A percentile compares a stretch with the other conserved stretches of the same genome.
Conservation (phyloP, 2,797 vertebrate genomes). For the Lagocephalus sceleratus region DNA sequence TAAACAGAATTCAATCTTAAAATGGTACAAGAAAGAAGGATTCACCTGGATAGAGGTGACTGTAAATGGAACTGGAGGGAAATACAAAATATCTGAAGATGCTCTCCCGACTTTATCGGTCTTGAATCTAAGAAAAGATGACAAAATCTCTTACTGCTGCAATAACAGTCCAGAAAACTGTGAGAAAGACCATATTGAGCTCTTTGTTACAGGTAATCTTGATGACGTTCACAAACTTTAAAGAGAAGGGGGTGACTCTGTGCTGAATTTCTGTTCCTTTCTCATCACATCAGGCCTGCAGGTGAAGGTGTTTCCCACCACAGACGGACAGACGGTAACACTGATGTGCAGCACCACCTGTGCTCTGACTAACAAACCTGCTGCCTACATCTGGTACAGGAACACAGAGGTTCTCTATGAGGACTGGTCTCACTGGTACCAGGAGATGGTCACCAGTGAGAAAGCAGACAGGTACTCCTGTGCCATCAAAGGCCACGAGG, state of each 20-base stretch:
- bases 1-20: background rate
- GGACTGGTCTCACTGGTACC: slow-evolving; percentile 36
- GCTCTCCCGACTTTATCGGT: slow-evolving; percentile 14
- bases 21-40: background rate
- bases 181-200: too few species aligned
- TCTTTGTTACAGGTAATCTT: background rate
- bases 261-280: background rate
- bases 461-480: slow-evolving; percentile 38
- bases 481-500: slow-evolving; percentile 24
- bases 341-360: background rate
- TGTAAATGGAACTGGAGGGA: background rate
- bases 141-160: background rate
- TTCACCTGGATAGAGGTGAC: background rate
- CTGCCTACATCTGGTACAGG: slow-evolving; percentile 39
- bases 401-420: slow-evolving; percentile 17
- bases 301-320: background rate
- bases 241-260: background rate
- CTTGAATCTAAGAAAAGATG: slow-evolving; percentile 7
- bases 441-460: slow-evolving; percentile 29
- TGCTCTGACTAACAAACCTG: slow-evolving; percentile 12
- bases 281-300: background rate
- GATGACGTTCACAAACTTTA: background rate
- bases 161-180: too few species aligned
- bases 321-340: background rate
- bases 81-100: too few species aligned